Percentiles rank a stretch among this genome's conserved stretches.
Conservation (phyloP, 2,888 invertebrate genomes). For the Lithophane leautieri region DNA sequence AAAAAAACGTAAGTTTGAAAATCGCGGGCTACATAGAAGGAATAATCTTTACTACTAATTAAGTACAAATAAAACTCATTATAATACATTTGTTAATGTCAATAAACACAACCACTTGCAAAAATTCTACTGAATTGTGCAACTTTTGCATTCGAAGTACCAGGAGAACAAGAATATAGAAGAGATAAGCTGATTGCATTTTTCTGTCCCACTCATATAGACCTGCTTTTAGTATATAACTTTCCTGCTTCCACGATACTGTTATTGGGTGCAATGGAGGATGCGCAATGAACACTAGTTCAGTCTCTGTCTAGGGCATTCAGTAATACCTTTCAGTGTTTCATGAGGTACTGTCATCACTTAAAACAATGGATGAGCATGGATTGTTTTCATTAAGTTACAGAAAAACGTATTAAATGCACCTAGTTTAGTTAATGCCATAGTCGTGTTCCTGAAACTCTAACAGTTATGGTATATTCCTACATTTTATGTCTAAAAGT, state of each 20-base stretch:
- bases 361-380: background rate
- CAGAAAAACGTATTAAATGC: background rate
- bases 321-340: constrained; percentile 21
- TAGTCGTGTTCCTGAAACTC: background rate
- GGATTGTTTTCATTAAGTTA: constrained; percentile 14
- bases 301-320: constrained; percentile 46
- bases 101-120: constrained; percentile 11
- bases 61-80: background rate
- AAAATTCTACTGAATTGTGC: constrained; percentile 28
- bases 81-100: background rate
- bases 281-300: constrained; percentile 32
- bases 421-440: background rate
- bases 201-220: constrained; percentile 26
- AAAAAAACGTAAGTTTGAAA: background rate
- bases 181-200: constrained; percentile 42
- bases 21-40: background rate
- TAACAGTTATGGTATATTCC: background rate
- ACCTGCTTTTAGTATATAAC: constrained; percentile 10
- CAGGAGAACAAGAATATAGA: constrained; percentile 36
- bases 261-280: constrained; percentile 40
- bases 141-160: constrained; percentile 43
- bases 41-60: too few species aligned
- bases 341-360: constrained; percentile 14
- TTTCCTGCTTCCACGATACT: constrained; percentile 41
- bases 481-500: background rate